Evolutionary conservation across 2,888 invertebrate species (phyloP).

Genomic region (Pyrocoelia pectoralis): DNA sequence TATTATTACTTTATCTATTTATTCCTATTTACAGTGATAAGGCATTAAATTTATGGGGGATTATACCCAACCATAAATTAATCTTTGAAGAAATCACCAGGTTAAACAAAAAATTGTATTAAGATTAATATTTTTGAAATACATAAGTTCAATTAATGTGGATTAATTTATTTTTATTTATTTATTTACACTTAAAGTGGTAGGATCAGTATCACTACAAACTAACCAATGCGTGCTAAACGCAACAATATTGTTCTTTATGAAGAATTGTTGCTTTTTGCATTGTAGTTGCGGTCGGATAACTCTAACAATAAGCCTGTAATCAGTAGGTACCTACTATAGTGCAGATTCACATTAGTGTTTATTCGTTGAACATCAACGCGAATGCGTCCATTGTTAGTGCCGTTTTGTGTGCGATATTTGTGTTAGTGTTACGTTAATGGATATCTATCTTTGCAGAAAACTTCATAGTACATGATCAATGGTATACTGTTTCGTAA

Average conservation of each 20-base stretch:
- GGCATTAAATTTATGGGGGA: no score
- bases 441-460: background rate
- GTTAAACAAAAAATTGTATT: no score
- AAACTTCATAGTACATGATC: background rate
- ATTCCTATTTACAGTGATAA: no score
- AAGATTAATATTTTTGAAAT: no score
- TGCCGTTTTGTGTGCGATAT: background rate
- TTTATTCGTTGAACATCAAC: constrained; percentile 6
- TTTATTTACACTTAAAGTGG: no score
- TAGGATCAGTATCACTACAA: no score
- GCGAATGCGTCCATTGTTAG: background rate
- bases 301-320: constrained; percentile 21
- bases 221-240: no score
- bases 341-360: constrained; percentile 1
- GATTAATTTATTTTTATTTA: no score
- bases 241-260: constrained; percentile 3
- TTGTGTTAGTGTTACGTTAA: background rate
- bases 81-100: no score
- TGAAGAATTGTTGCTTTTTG: background rate
- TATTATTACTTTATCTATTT: no score
- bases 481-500: background rate
- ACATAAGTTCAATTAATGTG: no score
- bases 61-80: no score
- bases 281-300: constrained; percentile 40
- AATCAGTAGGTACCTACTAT: background rate